phyloP scores from a whole-genome alignment of 2,888 invertebrate species.

The Mythimna albipuncta region DNA sequence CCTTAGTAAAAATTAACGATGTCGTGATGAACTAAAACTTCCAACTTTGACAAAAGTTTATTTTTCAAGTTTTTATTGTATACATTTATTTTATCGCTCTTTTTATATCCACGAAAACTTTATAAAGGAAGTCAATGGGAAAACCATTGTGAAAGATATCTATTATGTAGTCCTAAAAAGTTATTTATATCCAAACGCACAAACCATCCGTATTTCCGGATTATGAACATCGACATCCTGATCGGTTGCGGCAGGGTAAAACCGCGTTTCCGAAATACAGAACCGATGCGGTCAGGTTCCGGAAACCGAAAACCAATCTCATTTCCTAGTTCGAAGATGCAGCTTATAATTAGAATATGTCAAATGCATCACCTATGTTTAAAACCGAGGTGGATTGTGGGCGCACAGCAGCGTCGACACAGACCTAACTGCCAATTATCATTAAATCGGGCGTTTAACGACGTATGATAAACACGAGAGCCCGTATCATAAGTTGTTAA shows the following conservation, averaged over 20 bases:
- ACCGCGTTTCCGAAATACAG: slow-evolving; percentile 22
- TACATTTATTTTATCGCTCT: slow-evolving; percentile 18
- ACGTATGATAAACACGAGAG: slow-evolving; percentile 48
- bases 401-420: slow-evolving; percentile 24
- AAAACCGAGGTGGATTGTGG: neutral
- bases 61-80: slow-evolving; percentile 29
- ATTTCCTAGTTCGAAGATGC: slow-evolving; percentile 10
- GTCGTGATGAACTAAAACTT: slow-evolving; percentile 24
- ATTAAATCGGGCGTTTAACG: slow-evolving; percentile 49
- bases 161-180: slow-evolving; percentile 18
- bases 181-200: slow-evolving; percentile 13
- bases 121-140: slow-evolving; percentile 9
- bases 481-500: slow-evolving; percentile 55
- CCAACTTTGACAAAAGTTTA: slow-evolving; percentile 27
- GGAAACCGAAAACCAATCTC: neutral
- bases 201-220: slow-evolving; percentile 17
- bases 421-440: slow-evolving; percentile 48
- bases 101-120: slow-evolving; percentile 36
- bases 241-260: slow-evolving; percentile 9
- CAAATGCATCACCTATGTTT: neutral
- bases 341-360: slow-evolving; percentile 4
- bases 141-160: neutral
- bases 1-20: slow-evolving; percentile 31
- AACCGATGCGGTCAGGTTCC: slow-evolving; percentile 9
- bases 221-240: slow-evolving; percentile 25